A percentile compares a stretch with the other conserved stretches of the same genome.
Evolutionary conservation across 2,797 vertebrate genomes (phyloP).

Genomic region (Antennarius maculatus): DNA sequence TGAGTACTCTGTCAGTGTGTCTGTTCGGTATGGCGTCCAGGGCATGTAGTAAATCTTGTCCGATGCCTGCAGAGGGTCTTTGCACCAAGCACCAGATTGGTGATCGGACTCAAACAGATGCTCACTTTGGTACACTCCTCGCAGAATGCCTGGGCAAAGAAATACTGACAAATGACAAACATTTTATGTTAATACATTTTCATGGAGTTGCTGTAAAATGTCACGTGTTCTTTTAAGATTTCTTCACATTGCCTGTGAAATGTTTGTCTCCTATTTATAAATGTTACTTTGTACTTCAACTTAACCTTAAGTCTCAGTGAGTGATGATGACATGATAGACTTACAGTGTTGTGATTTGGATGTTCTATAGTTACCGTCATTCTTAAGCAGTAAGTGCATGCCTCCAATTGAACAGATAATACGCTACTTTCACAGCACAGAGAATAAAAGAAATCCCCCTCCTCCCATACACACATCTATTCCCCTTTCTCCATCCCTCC

Average conservation of each 20-base stretch:
- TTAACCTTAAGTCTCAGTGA: slow-evolving; percentile 47
- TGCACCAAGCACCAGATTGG: slow-evolving; percentile 98
- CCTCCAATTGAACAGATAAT: slow-evolving; percentile 66
- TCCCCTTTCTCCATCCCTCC: slow-evolving; percentile 41
- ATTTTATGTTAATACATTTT: slow-evolving; percentile 29
- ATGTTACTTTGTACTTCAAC: slow-evolving; percentile 45
- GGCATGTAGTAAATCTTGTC: slow-evolving; percentile 99
- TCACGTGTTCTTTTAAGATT: slow-evolving; percentile 33
- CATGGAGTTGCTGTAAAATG: slow-evolving; percentile 30
- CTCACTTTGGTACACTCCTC: slow-evolving; percentile 96
- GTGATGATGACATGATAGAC: slow-evolving; percentile 59
- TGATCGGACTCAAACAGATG: slow-evolving; percentile 99
- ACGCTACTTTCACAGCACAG: slow-evolving; percentile 52
- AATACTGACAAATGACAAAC: slow-evolving; percentile 85
- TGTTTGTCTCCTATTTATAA: slow-evolving; percentile 46
- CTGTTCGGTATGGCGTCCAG: slow-evolving; percentile 96
- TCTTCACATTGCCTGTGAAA: slow-evolving; percentile 27
- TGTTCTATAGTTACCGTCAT: slow-evolving; percentile 58
- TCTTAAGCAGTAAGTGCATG: slow-evolving; percentile 58
- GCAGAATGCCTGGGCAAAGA: slow-evolving; percentile 95
- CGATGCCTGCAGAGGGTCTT: slow-evolving; percentile 96
- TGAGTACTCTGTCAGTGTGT: slow-evolving; percentile 96
- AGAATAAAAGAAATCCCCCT: slow-evolving; percentile 65
- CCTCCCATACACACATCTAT: slow-evolving; percentile 34
- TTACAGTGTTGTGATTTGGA: slow-evolving; percentile 57